Evolutionary conservation across 2,113 vertebrate species (phyloP).

Genomic region (Agapornis roseicollis): DNA sequence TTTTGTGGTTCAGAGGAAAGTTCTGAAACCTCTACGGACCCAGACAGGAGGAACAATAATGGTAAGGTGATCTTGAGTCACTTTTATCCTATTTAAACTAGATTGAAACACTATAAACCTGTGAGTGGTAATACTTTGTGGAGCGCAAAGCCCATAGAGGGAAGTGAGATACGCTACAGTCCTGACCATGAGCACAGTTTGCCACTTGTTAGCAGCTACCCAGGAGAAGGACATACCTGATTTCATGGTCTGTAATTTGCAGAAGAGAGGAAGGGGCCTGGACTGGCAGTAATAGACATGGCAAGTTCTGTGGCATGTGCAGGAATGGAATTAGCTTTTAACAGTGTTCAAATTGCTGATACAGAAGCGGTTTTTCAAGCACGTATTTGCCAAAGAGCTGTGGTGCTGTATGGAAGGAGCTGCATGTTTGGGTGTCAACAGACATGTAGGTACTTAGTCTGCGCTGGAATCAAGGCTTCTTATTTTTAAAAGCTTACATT

Average conservation of each 20-base stretch:
- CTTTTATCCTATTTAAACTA: background rate
- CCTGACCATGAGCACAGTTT: background rate
- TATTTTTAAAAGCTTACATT: background rate
- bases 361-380: background rate
- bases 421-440: background rate
- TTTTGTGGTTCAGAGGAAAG: slow-evolving; percentile 92
- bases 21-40: slow-evolving; percentile 87
- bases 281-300: background rate
- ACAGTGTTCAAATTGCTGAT: background rate
- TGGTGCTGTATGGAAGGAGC: background rate
- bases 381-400: background rate
- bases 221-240: background rate
- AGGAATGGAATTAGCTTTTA: background rate
- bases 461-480: background rate
- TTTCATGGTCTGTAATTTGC: background rate
- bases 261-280: background rate
- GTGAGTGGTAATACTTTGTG: background rate
- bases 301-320: background rate
- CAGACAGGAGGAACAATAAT: slow-evolving; percentile 97
- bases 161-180: background rate
- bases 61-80: slow-evolving; percentile 72
- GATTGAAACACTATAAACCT: background rate
- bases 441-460: background rate
- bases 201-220: background rate
- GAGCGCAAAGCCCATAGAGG: background rate